Evolutionary conservation across 2,888 invertebrate species (phyloP), one percentile per base, ranked within the genome.

Genomic region (Drosophila atroscutellata): DNA sequence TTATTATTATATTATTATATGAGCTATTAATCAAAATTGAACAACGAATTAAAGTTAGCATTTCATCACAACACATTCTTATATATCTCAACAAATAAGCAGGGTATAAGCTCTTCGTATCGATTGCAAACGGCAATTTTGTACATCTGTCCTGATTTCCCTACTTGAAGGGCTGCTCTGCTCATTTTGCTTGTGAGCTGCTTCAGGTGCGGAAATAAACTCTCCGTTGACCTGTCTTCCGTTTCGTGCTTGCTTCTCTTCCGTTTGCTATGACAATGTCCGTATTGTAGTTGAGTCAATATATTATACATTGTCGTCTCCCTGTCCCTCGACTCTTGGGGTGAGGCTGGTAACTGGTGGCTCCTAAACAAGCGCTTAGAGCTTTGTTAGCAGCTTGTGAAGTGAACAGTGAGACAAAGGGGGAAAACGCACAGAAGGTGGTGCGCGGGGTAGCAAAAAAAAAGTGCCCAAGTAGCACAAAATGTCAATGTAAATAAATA

Each of bases 401-500:
- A 86, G 84, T 77, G 86, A 71, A 71, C 42, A 34, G 20, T 42
- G 18, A 13, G 57, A 52, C 51, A 58, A 39, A 20, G 24, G 45
- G 9, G 32, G 20, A n/a, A 36, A 24, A 11, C 3, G 13, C 15
- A 18, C 52, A 34, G 50, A 5, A 5, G 9, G 7, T 3, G 32
- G 2, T 13, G 6, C 30, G 47, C 9, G n/a, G 20, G 50, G 26
- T 4, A 4, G 42, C 15, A 47, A 34, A 63, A 68, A n/a, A 80
- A 88, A 88, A 86, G 69, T 88, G 84, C 83, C 83, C 81, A 86
- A 84, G 86, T 88, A 86, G 84, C 84, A 84, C 83, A 84, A 84
- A 84, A 84, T 88, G 89, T 86, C 89, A 84, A 84, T 84, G 84
- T 88, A 88, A 84, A 84, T 84, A 84, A 84, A 84, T 84, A 84